A percentile compares a stretch with the other conserved stretches of the same genome.
Conservation (phyloP, 2,113 vertebrate genomes). For the Ceyx melanurus region DNA sequence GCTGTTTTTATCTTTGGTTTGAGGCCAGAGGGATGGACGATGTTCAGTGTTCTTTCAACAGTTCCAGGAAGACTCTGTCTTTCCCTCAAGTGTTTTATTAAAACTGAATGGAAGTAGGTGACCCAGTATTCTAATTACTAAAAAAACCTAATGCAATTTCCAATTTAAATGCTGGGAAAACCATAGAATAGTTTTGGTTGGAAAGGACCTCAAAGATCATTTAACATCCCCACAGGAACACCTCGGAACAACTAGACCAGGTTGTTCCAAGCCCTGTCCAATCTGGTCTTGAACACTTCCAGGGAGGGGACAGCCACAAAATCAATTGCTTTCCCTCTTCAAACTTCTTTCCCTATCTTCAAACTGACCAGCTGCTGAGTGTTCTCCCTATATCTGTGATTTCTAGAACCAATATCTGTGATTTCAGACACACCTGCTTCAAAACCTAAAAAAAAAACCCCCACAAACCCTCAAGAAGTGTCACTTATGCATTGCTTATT, state of each 20-base stretch:
- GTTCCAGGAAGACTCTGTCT: background rate
- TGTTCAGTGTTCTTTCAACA: background rate
- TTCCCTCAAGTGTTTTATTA: background rate
- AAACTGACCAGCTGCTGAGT: background rate
- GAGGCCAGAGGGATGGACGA: background rate
- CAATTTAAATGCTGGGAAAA: background rate
- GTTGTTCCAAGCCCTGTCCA: background rate
- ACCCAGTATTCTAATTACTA: background rate
- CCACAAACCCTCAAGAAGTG: no score
- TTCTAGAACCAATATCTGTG: rapidly evolving
- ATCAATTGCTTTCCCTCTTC: rapidly evolving
- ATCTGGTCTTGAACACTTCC: background rate
- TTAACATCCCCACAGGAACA: background rate
- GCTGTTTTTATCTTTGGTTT: background rate
- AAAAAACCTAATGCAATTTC: background rate
- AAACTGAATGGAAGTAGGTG: background rate
- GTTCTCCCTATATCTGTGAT: rapidly evolving
- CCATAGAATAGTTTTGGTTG: background rate
- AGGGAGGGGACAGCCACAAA: background rate
- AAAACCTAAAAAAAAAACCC: background rate
- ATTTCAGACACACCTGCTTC: background rate
- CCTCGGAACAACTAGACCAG: background rate
- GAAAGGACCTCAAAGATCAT: background rate
- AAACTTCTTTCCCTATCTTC: background rate
- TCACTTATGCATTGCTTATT: background rate